phyloP scores from a whole-genome alignment of 2,113 vertebrate genomes.

The Perca schrenkii region DNA sequence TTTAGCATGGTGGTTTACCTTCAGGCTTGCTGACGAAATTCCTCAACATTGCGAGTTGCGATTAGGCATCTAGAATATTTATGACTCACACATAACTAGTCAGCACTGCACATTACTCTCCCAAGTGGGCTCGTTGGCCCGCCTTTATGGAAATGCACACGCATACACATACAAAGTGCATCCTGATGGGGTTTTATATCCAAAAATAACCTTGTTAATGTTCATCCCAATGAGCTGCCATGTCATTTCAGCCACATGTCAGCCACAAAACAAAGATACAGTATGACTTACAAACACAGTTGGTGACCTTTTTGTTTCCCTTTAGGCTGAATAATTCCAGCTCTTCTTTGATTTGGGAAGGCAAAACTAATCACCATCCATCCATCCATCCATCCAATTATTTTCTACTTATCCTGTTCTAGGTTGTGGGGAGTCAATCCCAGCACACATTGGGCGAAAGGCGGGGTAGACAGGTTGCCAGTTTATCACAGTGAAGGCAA shows the following conservation, averaged over 20 bases:
- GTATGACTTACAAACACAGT: neutral
- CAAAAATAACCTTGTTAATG: conserved; percentile 2
- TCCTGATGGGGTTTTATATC: neutral
- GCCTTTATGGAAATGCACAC: conserved; percentile 11
- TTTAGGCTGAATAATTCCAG: neutral
- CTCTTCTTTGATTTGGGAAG: conserved; percentile 11
- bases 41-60: conserved; percentile 31
- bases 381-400: neutral
- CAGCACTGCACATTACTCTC: neutral
- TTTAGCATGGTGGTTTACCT: conserved; percentile 26
- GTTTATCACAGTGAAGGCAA: neutral
- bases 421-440: neutral
- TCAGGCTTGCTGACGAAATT: conserved; percentile 24
- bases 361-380: neutral
- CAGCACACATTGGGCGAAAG: neutral
- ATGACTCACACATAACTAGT: conserved; percentile 48
- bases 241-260: neutral
- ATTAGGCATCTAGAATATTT: conserved; percentile 57
- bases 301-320: conserved; percentile 5
- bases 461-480: neutral
- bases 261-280: neutral
- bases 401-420: neutral
- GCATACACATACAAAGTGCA: neutral
- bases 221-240: neutral
- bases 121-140: conserved; percentile 12